Evolutionary conservation across 2,113 vertebrate genomes (phyloP).

Genomic region (Urocolius indicus): DNA sequence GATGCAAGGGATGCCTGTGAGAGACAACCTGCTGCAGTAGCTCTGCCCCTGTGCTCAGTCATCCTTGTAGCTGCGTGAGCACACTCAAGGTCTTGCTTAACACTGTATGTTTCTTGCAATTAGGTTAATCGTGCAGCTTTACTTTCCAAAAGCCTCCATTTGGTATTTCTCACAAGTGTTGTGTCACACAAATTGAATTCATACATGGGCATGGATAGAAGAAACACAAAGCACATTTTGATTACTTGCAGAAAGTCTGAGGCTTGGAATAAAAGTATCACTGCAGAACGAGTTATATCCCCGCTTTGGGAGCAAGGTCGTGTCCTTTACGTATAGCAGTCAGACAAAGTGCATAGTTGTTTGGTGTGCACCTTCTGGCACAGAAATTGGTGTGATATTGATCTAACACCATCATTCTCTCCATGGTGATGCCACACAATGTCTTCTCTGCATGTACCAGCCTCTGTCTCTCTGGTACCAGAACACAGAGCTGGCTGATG

Average conservation of each 20-base stretch:
- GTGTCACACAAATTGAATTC: neutral
- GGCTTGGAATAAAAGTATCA: neutral
- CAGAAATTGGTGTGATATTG: neutral
- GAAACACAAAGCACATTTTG: neutral
- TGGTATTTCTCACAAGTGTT: neutral
- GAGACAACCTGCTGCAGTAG: neutral
- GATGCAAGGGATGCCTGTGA: neutral
- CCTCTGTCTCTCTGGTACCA: neutral
- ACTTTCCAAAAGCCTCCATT: neutral
- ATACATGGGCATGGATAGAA: neutral
- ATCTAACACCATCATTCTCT: neutral
- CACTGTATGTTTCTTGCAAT: rapidly evolving
- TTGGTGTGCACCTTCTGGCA: neutral
- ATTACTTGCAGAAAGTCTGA: neutral
- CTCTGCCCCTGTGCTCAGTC: rapidly evolving
- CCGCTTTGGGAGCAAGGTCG: neutral
- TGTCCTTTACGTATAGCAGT: neutral
- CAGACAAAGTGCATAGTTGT: neutral
- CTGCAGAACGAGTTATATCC: neutral
- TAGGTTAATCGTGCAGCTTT: neutral
- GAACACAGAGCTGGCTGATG: neutral
- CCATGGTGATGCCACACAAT: neutral
- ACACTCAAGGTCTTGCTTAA: neutral
- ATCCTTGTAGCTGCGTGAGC: rapidly evolving
- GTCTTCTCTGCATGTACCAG: neutral